Percentiles rank a stretch among this genome's conserved stretches.
Evolutionary conservation across 1,140 invertebrate species (phyloP).

Genomic region (Drosophila teissieri): DNA sequence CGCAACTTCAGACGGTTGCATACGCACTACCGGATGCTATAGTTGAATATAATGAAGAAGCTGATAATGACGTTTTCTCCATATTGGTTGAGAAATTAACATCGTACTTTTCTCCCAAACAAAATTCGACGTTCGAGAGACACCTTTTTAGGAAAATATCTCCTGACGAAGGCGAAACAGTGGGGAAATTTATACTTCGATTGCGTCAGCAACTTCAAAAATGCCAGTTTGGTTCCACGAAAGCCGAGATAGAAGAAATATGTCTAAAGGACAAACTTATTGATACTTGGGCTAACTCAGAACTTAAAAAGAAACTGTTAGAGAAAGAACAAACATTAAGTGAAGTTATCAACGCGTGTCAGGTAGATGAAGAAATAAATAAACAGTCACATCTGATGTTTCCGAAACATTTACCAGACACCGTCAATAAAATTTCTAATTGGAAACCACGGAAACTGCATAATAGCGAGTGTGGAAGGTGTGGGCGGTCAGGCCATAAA

Average conservation of each 20-base stretch:
- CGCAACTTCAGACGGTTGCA: not conserved
- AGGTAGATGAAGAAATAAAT: constrained; percentile 8
- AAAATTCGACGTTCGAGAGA: not conserved
- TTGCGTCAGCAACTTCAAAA: not conserved
- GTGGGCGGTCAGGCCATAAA: not conserved
- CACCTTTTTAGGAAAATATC: not conserved
- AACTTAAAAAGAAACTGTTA: constrained; percentile 14
- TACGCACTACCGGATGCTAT: not conserved
- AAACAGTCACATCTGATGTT: not conserved
- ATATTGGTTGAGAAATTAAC: not conserved
- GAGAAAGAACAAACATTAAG: constrained; percentile 8
- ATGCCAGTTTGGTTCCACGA: not conserved
- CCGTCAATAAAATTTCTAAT: not conserved
- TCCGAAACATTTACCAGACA: not conserved
- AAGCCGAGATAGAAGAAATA: not conserved
- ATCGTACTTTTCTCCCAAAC: not conserved
- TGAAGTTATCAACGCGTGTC: constrained; percentile 3
- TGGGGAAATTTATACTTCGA: constrained; percentile 3
- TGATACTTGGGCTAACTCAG: not conserved
- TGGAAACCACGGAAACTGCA: not conserved
- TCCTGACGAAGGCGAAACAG: not conserved
- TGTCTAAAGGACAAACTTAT: not conserved
- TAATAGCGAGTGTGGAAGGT: too few species aligned
- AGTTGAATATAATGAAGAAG: not conserved
- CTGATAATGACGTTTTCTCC: not conserved